Base-by-base conservation (phyloP, 2,888 invertebrate species). In the Sminthurinus aureus region DNA sequence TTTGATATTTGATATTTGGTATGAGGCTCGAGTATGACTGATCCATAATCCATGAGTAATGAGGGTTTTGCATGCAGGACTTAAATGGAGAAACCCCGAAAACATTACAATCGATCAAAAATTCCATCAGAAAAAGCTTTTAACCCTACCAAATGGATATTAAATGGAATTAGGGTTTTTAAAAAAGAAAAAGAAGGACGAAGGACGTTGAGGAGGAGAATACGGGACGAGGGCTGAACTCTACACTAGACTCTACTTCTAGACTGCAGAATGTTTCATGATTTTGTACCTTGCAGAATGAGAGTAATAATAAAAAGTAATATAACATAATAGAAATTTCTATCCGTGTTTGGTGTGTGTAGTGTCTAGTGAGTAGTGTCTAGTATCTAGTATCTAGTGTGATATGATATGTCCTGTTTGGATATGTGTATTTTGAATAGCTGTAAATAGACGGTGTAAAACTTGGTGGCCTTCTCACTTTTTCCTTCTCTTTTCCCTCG, bases 61-160 rank as follows among this genome's bases (percentile, higher is more conserved):
- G 82, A 66, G 82, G 15, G 8, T 58, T 82, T 82, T 82, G 82
- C 82, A 82, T 82, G 82, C 82, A 18, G 12, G 50, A 64, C 76
- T 71, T 76, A 76, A 82, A 77, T 76, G 76, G 76, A 82, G 76
- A 76, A 82, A 82, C 82, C 82, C 77, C 77, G 58, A 81, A 74
- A 38, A 81, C 73, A 81, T 81, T 81, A 75, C 58, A 81, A 81
- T 81, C 81, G 81, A 81, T 81, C 81, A 81, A 81, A 80, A 75
- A 81, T 81, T 81, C 81, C 81, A 75, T 81, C 81, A 81, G 81
- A 81, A 58, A 81, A 81, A 73, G 74, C 81, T 81, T 81, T 75
- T 75, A 81, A 75, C 75, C 75, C 75, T 75, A 52, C 66, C 64
- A 81, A 74, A 81, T 81, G 81, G 81, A 81, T 81, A 81, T 81